A percentile compares a stretch with the other conserved stretches of the same genome.
These are phyloP conservation scores for Carassius auratus DNA, from an alignment of 2,113 vertebrate genomes.

Conservation along the genomic window DNA sequence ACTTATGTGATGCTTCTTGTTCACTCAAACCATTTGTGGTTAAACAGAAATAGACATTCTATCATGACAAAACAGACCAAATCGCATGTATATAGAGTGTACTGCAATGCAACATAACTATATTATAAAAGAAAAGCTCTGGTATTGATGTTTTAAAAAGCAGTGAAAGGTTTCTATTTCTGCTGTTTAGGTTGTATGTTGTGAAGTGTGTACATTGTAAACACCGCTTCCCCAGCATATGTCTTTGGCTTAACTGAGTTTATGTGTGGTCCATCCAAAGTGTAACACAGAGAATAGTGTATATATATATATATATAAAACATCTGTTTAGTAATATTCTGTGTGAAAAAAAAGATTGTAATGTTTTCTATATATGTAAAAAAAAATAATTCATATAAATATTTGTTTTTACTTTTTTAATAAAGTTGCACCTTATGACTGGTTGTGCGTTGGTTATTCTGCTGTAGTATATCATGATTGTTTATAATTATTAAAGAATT, in stretches of 20 bases:
- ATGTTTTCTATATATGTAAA: conserved; percentile 74
- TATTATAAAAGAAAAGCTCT: conserved; percentile 28
- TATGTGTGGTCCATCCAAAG: conserved; percentile 58
- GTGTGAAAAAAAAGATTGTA: conserved; percentile 77
- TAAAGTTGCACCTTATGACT: conserved; percentile 76
- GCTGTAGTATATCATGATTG: not conserved
- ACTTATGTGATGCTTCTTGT: not conserved
- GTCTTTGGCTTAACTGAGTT: conserved; percentile 52
- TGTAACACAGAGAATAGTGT: conserved; percentile 73
- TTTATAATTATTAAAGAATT: not conserved
- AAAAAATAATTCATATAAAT: conserved; percentile 73
- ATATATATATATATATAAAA: conserved; percentile 48
- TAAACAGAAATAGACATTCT: not conserved
- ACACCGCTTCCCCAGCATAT: conserved; percentile 40
- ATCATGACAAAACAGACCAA: conserved; percentile 22
- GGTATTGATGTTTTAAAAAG: conserved; percentile 43
- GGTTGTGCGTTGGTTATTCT: conserved; percentile 42
- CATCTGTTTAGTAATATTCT: conserved; percentile 69
- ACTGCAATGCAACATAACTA: conserved; percentile 32
- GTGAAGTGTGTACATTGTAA: conserved; percentile 26
- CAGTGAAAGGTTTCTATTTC: conserved; percentile 44
- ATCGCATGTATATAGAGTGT: conserved; percentile 37
- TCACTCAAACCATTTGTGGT: not conserved
- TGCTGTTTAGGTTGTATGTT: conserved; percentile 30
- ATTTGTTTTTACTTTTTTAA: conserved; percentile 84